Conservation (phyloP, 2,797 vertebrate genomes). For the Adelosebastes latens region DNA sequence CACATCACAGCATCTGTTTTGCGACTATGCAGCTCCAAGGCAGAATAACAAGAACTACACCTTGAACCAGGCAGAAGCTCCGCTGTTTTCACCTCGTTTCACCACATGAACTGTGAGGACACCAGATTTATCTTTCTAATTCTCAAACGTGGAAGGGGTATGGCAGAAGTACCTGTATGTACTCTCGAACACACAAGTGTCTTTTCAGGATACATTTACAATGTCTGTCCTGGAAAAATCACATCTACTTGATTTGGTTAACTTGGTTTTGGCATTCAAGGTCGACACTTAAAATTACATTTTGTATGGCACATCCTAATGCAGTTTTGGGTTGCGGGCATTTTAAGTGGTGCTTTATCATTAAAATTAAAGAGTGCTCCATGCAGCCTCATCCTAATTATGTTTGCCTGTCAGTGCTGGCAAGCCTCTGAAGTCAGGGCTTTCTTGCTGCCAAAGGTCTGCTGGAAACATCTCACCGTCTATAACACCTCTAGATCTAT, state of each 20-base stretch:
- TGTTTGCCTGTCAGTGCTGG: conserved; percentile 65
- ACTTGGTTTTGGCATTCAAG: conserved; percentile 55
- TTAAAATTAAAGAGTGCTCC: conserved; percentile 75
- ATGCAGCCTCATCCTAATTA: conserved; percentile 74
- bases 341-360: conserved; percentile 69
- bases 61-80: background rate
- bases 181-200: conserved; percentile 3
- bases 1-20: background rate
- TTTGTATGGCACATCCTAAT: conserved; percentile 58
- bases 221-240: conserved; percentile 13
- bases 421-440: conserved; percentile 48
- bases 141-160: background rate
- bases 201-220: conserved; percentile 22
- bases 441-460: conserved; percentile 46
- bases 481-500: background rate
- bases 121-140: background rate
- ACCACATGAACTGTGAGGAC: background rate
- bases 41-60: background rate
- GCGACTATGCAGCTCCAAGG: background rate
- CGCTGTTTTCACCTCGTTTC: conserved; percentile 5
- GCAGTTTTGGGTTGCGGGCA: conserved; percentile 61
- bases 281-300: conserved; percentile 62
- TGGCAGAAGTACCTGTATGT: background rate
- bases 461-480: conserved; percentile 49
- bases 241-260: conserved; percentile 16